Evolutionary conservation across 2,113 vertebrate species (phyloP).

Genomic region (Tauraco erythrolophus): DNA sequence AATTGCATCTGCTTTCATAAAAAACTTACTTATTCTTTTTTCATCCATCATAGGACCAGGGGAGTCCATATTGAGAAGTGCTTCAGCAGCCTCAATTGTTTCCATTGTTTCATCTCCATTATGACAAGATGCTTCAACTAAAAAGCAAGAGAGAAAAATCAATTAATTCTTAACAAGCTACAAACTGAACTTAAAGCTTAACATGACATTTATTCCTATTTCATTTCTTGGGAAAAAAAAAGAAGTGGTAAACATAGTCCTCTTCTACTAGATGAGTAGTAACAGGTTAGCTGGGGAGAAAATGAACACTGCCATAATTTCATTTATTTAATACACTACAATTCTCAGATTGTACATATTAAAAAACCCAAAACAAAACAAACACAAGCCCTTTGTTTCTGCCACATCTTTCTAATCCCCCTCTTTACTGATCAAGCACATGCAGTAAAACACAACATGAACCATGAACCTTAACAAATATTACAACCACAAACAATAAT

Average conservation of each 20-base stretch:
- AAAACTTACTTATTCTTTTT: slow-evolving; percentile 87
- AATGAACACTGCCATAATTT: not conserved
- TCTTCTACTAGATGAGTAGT: not conserved
- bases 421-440: not conserved
- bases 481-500: not conserved
- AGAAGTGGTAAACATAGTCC: not conserved
- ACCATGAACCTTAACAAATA: not conserved
- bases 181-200: not conserved
- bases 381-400: not conserved
- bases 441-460: not conserved
- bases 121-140: slow-evolving; percentile 91
- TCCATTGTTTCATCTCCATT: slow-evolving; percentile 92
- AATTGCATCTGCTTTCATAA: not conserved
- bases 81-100: slow-evolving; percentile 91
- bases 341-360: not conserved
- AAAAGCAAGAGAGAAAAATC: not conserved
- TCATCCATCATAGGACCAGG: slow-evolving; percentile 85
- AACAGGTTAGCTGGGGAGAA: not conserved
- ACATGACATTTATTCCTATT: not conserved
- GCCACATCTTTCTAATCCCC: not conserved
- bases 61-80: slow-evolving; percentile 93
- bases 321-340: not conserved
- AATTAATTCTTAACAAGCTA: not conserved
- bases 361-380: not conserved
- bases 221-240: not conserved